A percentile compares a stretch with the other conserved stretches of the same genome.
Evolutionary conservation across 2,113 vertebrate species (phyloP).

Genomic region (Trematomus loennbergii): DNA sequence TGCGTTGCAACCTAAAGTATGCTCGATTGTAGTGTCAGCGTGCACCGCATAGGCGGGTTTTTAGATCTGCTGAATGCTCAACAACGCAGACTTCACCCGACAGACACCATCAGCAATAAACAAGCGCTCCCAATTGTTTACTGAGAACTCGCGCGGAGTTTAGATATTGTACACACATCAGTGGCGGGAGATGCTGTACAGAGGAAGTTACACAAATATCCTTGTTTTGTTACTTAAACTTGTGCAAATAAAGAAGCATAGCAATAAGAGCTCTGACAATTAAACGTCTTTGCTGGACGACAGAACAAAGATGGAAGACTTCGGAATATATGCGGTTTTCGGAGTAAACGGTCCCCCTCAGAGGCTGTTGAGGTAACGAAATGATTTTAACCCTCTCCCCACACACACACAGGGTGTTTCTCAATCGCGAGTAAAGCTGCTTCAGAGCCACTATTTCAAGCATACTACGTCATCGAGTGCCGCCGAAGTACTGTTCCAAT

Average conservation of each 20-base stretch:
- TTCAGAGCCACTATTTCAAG: too few relatives aligned
- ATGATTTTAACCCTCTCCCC: neutral
- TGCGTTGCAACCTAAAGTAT: rapidly evolving
- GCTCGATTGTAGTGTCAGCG: rapidly evolving
- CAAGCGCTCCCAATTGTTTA: constrained; percentile 9
- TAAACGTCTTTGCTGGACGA: neutral
- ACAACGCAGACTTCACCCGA: neutral
- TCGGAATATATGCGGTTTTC: constrained; percentile 79
- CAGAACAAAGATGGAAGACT: constrained; percentile 73
- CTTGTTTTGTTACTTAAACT: neutral
- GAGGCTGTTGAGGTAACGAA: constrained; percentile 73
- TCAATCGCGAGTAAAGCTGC: too few relatives aligned
- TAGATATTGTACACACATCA: constrained; percentile 9
- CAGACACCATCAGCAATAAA: neutral
- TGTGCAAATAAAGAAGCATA: neutral
- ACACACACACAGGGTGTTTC: neutral
- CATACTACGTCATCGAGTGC: too few relatives aligned
- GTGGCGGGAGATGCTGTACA: constrained; percentile 66
- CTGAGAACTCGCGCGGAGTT: constrained; percentile 55
- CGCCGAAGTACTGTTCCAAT: too few relatives aligned
- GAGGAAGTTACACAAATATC: neutral
- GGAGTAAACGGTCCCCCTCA: constrained; percentile 78
- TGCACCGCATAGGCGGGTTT: neutral
- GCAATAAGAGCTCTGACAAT: too few relatives aligned
- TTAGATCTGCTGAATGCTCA: rapidly evolving